Conservation (phyloP, 2,797 vertebrate species). For the Podargus strigoides region DNA sequence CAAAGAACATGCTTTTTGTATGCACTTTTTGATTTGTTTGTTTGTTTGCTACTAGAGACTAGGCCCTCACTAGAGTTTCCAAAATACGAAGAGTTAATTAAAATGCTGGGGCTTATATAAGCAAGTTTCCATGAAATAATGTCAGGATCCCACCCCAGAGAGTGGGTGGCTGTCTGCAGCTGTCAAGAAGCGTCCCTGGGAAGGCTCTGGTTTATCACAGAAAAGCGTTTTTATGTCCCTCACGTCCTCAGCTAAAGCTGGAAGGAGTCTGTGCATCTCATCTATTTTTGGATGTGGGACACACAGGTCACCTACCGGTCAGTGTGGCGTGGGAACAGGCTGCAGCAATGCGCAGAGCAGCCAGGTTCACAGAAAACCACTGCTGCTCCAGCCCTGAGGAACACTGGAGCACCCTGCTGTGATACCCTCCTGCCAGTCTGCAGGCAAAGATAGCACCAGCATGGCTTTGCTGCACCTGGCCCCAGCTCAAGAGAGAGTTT, state of each 20-base stretch:
- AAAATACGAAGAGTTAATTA: neutral
- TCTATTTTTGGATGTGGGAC: neutral
- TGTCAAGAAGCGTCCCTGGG: neutral
- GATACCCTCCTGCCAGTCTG: fast-evolving
- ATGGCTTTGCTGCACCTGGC: neutral
- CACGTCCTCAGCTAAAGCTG: neutral
- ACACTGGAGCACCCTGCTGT: neutral
- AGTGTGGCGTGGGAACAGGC: neutral
- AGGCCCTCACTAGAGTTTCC: neutral
- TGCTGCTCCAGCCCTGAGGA: neutral
- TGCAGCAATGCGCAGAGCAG: neutral
- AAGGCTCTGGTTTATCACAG: neutral
- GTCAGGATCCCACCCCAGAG: neutral
- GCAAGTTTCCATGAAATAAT: neutral
- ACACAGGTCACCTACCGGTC: neutral
- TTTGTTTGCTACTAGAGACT: neutral
- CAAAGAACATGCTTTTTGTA: neutral
- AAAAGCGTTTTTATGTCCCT: neutral
- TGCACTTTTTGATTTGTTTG: fast-evolving
- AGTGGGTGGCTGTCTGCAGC: neutral
- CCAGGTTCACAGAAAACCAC: neutral
- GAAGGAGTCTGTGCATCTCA: neutral
- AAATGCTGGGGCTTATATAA: neutral
- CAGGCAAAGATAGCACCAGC: fast-evolving
- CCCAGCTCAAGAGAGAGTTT: fast-evolving